Percentiles rank a stretch among this genome's conserved stretches.
Evolutionary conservation across 2,113 vertebrate genomes (phyloP).

Genomic region (Noturus placidus): DNA sequence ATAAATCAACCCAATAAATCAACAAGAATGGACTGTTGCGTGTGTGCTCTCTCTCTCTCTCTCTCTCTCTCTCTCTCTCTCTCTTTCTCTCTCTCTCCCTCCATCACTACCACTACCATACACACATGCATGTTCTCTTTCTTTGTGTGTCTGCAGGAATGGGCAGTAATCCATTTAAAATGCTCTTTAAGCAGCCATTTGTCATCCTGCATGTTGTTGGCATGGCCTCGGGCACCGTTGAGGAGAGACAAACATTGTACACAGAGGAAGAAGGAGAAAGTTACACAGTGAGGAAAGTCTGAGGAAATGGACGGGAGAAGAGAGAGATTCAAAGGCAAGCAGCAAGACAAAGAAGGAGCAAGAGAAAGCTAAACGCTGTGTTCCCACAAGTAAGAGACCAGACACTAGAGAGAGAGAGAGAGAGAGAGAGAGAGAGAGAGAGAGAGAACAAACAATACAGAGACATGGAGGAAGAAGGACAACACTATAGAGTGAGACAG

Average conservation of each 20-base stretch:
- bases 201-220: conserved; percentile 51
- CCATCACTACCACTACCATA: not conserved
- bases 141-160: conserved; percentile 30
- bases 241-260: not conserved
- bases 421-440: not conserved
- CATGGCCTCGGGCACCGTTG: not conserved
- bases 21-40: conserved; percentile 54
- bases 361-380: not conserved
- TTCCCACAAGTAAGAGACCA: not conserved
- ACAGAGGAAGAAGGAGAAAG: not conserved
- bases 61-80: conserved; percentile 34
- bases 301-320: conserved; percentile 17
- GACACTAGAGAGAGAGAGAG: not conserved
- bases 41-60: conserved; percentile 53
- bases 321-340: conserved; percentile 9
- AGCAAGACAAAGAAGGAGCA: not conserved
- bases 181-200: conserved; percentile 67
- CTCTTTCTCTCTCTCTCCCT: conserved; percentile 25
- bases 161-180: conserved; percentile 65
- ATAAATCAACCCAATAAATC: conserved; percentile 60
- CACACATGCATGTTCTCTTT: conserved; percentile 27
- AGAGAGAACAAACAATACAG: not conserved
- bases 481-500: not conserved
- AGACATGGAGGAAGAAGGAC: not conserved
- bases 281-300: conserved; percentile 10